Conservation (phyloP, 2,797 vertebrate genomes). For the Typhlichthys eigenmanni region DNA sequence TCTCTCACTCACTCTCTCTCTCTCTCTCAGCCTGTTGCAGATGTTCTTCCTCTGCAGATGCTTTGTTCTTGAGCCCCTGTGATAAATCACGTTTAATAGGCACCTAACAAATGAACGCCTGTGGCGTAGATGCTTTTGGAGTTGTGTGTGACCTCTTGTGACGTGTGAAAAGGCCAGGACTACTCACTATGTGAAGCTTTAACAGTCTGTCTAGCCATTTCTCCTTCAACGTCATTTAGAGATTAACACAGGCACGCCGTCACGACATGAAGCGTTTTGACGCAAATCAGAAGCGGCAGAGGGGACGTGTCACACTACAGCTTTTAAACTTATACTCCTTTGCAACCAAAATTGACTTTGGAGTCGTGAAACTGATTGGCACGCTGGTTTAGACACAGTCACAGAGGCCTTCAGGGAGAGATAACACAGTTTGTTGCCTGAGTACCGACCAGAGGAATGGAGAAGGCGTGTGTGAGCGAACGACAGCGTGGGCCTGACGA, state of each 20-base stretch:
- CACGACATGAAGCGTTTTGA: conserved; percentile 26
- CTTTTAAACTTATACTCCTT: conserved; percentile 17
- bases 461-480: conserved; percentile 10
- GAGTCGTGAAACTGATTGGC: conserved; percentile 41
- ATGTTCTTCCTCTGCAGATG: conserved; percentile 19
- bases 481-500: conserved; percentile 9
- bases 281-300: conserved; percentile 38
- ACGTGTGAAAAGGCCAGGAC: conserved; percentile 17
- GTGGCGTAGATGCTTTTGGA: conserved; percentile 38
- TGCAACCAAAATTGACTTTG: conserved; percentile 36
- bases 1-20: conserved; percentile 26
- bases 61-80: conserved; percentile 16
- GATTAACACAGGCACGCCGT: conserved; percentile 39
- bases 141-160: conserved; percentile 19
- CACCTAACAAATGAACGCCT: conserved; percentile 31
- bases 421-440: conserved; percentile 17
- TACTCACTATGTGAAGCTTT: conserved; percentile 3
- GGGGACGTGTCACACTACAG: background rate
- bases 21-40: conserved; percentile 20
- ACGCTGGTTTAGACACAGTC: conserved; percentile 25
- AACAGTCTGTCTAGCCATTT: conserved; percentile 14
- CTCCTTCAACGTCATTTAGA: conserved; percentile 43
- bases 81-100: conserved; percentile 51
- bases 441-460: conserved; percentile 16
- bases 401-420: background rate